These are phyloP conservation scores for Drosophila mimica DNA, from an alignment of 2,888 invertebrate species.

Conservation along the genomic window DNA sequence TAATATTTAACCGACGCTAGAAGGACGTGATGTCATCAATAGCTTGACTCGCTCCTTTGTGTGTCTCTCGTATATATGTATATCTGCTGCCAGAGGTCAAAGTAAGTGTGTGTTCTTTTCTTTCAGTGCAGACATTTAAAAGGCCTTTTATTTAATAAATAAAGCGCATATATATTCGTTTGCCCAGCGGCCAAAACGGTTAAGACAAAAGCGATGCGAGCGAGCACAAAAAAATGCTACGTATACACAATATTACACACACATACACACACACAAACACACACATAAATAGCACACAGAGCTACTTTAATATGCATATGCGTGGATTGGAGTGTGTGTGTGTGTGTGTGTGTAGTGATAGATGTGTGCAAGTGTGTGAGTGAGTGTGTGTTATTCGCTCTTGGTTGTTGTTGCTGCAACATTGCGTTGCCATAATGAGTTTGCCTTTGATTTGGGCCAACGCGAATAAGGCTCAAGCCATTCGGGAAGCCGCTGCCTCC, in stretches of 20 bases:
- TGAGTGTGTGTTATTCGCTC: conserved; percentile 14
- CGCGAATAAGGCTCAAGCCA: conserved; percentile 54
- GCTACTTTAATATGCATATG: conserved; percentile 72
- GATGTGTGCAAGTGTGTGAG: conserved; percentile 8
- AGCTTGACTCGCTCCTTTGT: conserved; percentile 6
- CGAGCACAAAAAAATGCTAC: conserved; percentile 35
- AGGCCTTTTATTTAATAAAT: conserved; percentile 70
- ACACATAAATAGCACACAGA: conserved; percentile 44
- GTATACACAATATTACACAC: conserved; percentile 64
- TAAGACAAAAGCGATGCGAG: conserved; percentile 57
- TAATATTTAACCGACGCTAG: conserved; percentile 14
- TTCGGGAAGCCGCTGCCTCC: conserved; percentile 31
- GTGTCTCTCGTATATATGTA: conserved; percentile 21
- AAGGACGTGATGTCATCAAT: conserved; percentile 24
- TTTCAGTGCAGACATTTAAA: conserved; percentile 51
- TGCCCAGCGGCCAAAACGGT: conserved; percentile 50
- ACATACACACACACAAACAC: conserved; percentile 69
- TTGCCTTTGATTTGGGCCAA: conserved; percentile 74
- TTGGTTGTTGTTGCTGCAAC: conserved; percentile 24
- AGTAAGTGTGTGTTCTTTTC: conserved; percentile 22
- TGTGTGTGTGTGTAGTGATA: conserved; percentile 7
- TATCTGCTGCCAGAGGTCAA: conserved; percentile 35
- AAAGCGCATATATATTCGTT: conserved; percentile 58
- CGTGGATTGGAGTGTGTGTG: conserved; percentile 34
- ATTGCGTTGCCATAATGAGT: conserved; percentile 66